A percentile compares a stretch with the other conserved stretches of the same genome.
phyloP scores from a whole-genome alignment of 1,140 invertebrate genomes.

The Zelostemma sp. region DNA sequence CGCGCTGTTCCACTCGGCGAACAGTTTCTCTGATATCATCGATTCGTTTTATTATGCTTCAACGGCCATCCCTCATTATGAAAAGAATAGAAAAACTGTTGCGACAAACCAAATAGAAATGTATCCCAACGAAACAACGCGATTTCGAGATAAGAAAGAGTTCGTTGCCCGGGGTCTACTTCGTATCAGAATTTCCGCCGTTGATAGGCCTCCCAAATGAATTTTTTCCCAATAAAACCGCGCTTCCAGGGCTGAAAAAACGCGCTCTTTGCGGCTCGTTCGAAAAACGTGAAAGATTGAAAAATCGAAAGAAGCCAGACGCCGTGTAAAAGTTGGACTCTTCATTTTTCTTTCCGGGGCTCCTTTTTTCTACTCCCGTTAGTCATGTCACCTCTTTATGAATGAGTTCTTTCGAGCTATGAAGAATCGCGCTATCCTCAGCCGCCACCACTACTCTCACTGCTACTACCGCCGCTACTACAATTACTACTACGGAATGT shows the following conservation, averaged over 20 bases:
- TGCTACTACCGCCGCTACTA: constrained; percentile 21
- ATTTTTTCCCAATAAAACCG: too few relatives aligned
- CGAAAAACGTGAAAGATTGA: constrained; percentile 13
- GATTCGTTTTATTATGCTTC: constrained; percentile 18
- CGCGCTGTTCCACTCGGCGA: constrained; percentile 19
- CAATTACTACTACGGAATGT: constrained; percentile 40
- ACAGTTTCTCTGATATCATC: constrained; percentile 40
- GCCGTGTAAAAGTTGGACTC: constrained; percentile 24
- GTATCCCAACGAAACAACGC: not conserved
- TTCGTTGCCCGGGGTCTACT: too few relatives aligned
- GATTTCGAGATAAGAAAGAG: not conserved
- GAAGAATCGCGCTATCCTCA: constrained; percentile 57
- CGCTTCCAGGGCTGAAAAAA: too few relatives aligned
- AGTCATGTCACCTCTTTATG: constrained; percentile 63
- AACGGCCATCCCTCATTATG: constrained; percentile 12
- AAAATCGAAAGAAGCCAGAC: constrained; percentile 21
- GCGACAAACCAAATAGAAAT: not conserved
- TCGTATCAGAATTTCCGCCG: not conserved
- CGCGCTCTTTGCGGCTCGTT: too few relatives aligned
- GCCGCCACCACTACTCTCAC: constrained; percentile 36
- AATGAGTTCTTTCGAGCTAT: constrained; percentile 60
- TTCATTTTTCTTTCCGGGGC: constrained; percentile 37
- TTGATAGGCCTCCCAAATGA: not conserved
- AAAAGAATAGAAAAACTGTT: not conserved
- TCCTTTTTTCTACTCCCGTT: constrained; percentile 51